Conservation (phyloP, 1,140 invertebrate genomes). For the Caerostris extrusa region DNA sequence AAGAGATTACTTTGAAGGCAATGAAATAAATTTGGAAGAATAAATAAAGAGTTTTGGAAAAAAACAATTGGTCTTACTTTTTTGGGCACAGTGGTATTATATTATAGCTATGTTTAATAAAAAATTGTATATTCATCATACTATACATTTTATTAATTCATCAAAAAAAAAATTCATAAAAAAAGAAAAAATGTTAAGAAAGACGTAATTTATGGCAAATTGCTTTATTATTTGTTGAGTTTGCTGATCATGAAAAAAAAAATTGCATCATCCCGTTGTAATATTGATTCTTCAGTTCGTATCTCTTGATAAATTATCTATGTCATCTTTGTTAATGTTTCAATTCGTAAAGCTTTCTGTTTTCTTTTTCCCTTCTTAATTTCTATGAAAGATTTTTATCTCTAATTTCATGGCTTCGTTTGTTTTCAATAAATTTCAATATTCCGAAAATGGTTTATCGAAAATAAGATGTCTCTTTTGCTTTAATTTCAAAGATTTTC, state of each 20-base stretch:
- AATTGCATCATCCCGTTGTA: background rate
- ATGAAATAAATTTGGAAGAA: no score
- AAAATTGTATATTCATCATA: background rate
- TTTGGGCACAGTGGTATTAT: no score
- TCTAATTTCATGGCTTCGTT: background rate
- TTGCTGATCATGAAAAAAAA: background rate
- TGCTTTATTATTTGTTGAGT: conserved; percentile 31
- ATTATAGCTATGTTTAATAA: no score
- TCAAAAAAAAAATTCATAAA: background rate
- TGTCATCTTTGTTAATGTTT: conserved; percentile 3
- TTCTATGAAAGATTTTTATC: background rate
- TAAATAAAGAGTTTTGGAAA: no score
- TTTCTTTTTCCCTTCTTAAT: background rate
- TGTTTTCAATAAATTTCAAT: background rate
- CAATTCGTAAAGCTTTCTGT: background rate
- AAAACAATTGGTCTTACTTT: no score
- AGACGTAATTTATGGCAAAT: conserved; percentile 21
- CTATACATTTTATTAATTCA: background rate
- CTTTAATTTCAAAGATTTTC: background rate
- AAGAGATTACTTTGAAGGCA: no score
- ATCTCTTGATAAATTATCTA: background rate
- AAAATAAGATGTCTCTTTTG: background rate
- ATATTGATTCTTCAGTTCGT: conserved; percentile 24
- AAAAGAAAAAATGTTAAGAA: background rate
- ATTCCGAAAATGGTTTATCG: background rate